A percentile compares a stretch with the other conserved stretches of the same genome.
These are phyloP conservation scores for Campoletis raptor DNA, from an alignment of 2,888 invertebrate species.

Conservation along the genomic window DNA sequence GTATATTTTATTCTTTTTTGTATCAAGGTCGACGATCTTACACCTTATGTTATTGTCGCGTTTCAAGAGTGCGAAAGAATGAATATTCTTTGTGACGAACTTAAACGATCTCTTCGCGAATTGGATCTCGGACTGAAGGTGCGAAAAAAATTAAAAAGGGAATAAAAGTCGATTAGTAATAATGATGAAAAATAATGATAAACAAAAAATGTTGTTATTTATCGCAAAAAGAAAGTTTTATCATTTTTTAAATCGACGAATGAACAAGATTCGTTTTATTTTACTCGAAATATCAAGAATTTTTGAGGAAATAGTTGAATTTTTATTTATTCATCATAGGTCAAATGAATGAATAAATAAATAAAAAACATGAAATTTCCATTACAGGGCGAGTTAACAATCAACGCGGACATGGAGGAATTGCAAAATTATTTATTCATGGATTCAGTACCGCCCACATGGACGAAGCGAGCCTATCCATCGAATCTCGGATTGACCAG, in stretches of 20 bases:
- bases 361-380: not conserved
- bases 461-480: constrained; percentile 96
- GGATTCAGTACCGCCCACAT: constrained; percentile 94
- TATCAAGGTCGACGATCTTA: constrained; percentile 90
- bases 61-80: constrained; percentile 98
- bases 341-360: constrained; percentile 23
- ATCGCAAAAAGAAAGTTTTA: not conserved
- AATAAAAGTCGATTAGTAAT: not conserved
- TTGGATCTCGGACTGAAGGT: constrained; percentile 95
- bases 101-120: constrained; percentile 93
- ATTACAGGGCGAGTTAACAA: constrained; percentile 94
- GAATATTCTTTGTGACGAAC: constrained; percentile 94
- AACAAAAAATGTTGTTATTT: not conserved
- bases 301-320: not conserved
- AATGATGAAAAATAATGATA: not conserved
- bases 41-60: constrained; percentile 96
- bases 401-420: constrained; percentile 96
- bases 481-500: constrained; percentile 92
- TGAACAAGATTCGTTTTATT: not conserved
- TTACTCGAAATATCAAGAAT: not conserved
- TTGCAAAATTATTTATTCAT: constrained; percentile 94
- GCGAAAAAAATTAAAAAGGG: constrained; percentile 3
- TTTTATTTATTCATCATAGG: not conserved
- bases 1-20: not conserved
- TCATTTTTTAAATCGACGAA: not conserved